Percentiles rank a stretch among this genome's conserved stretches.
These are phyloP conservation scores for Drosophila algonquin DNA, from an alignment of 2,888 invertebrate species.

Conservation along the genomic window DNA sequence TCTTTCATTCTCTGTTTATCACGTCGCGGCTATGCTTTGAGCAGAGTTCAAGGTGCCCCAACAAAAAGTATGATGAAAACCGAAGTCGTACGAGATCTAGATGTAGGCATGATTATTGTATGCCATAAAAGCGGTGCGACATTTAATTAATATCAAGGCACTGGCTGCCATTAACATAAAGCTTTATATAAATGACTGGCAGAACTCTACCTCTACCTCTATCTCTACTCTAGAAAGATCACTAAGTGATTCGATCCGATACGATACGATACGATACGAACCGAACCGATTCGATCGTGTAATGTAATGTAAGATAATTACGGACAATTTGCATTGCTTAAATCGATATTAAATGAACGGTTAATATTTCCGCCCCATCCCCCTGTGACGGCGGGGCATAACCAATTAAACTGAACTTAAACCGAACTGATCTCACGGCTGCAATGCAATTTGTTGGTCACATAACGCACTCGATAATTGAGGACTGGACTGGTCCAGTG, in stretches of 20 bases:
- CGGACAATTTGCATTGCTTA: constrained; percentile 25
- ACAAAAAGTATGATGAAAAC: constrained; percentile 31
- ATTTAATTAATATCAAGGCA: constrained; percentile 55
- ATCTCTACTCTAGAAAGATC: constrained; percentile 14
- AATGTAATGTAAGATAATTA: constrained; percentile 47
- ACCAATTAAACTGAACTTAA: constrained; percentile 23
- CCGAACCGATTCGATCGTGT: constrained; percentile 11
- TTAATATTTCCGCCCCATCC: constrained; percentile 4
- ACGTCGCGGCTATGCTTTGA: constrained; percentile 44
- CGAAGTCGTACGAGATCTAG: constrained; percentile 9
- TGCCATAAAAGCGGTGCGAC: constrained; percentile 23
- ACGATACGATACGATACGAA: constrained; percentile 2
- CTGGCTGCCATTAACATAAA: constrained; percentile 19
- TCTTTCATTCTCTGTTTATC: constrained; percentile 45
- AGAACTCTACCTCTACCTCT: constrained; percentile 4
- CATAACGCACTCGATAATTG: neutral
- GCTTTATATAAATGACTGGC: constrained; percentile 25
- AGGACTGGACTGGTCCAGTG: neutral
- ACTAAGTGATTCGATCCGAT: constrained; percentile 16
- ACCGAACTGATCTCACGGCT: constrained; percentile 15
- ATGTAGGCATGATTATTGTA: constrained; percentile 22
- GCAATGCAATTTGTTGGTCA: constrained; percentile 11
- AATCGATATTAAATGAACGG: constrained; percentile 37
- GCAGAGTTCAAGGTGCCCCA: constrained; percentile 64
- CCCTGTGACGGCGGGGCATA: constrained; percentile 8